Conservation (phyloP, 2,888 invertebrate species). For the Macrostomum cliftonense region DNA sequence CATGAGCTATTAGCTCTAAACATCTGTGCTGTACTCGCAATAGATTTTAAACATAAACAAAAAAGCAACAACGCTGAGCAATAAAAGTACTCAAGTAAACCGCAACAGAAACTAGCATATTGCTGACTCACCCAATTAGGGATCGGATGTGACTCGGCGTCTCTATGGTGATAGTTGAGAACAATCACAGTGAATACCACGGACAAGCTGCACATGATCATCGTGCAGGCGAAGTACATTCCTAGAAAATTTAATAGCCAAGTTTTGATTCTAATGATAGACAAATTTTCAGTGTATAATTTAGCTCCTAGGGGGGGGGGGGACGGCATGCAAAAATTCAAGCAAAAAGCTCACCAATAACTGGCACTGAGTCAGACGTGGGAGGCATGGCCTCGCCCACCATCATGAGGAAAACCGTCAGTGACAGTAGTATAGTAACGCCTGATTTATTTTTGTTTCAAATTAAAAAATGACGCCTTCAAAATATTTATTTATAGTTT, state of each 20-base stretch:
- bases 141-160: conserved; percentile 64
- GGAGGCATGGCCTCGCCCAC: conserved; percentile 96
- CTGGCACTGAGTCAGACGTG: conserved; percentile 91
- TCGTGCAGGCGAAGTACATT: conserved; percentile 75
- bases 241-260: no score
- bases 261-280: no score
- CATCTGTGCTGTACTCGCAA: no score
- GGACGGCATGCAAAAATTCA: no score
- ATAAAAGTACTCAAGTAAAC: no score
- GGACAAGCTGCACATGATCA: conserved; percentile 94
- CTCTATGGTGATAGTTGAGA: conserved; percentile 85
- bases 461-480: conserved; percentile 27
- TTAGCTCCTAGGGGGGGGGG: no score
- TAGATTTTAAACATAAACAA: no score
- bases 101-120: no score
- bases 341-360: conserved; percentile 80
- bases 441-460: conserved; percentile 46
- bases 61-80: no score
- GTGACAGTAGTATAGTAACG: conserved; percentile 83
- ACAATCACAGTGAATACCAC: conserved; percentile 88
- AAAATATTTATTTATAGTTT: no score
- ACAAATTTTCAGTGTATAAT: no score
- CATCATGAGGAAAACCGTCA: conserved; percentile 94
- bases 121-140: conserved; percentile 36
- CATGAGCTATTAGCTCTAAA: no score